Evolutionary conservation across 1,140 invertebrate genomes (phyloP), one percentile per base, ranked within the genome.

Genomic region (Drosophila eugracilis): DNA sequence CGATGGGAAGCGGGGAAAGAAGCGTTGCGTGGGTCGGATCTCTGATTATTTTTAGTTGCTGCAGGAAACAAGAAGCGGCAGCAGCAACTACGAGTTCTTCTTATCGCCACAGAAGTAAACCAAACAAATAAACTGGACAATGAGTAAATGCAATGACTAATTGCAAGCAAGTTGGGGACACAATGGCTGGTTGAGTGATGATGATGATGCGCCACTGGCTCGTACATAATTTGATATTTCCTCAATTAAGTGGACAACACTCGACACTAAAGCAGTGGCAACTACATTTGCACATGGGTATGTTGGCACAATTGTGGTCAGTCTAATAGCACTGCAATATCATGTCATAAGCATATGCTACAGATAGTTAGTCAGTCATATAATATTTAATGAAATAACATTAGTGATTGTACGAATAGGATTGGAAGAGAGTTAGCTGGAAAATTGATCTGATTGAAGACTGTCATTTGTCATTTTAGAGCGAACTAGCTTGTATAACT

Each of bases 201-300:
- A 67, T 44, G 65, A 67, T 52, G 59, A 65, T 50, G 62, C 34
- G 24, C 26, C 14, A 49, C 42, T 17, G 15, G 60, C 63, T 45
- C 28, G 48, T 34, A 58, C 53, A 86, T 85, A 85, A 85, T 85
- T 88, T 88, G 81, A 85, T 88, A 85, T 88, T 85, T 85, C 81
- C 81, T 77, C 81, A 74, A 78, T 85, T 85, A 72, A 85, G 72
- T 76, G 58, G 45, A 58, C 50, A 65, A 37, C 30, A 50, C 28
- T 26, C 37, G 54, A 37, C 30, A 47, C 24, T 21, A 19, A 52
- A 24, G 24, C 49, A 34, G 22, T 22, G 22, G 42, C 28, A 34
- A 30, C 37, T 15, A 26, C 26, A 26, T n/a, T n/a, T n/a, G n/a
- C n/a, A n/a, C n/a, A n/a, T 32, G 41, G 30, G 34, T 24, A 59